Evolutionary conservation across 2,888 invertebrate species (phyloP).

Genomic region (Parnassius apollo): DNA sequence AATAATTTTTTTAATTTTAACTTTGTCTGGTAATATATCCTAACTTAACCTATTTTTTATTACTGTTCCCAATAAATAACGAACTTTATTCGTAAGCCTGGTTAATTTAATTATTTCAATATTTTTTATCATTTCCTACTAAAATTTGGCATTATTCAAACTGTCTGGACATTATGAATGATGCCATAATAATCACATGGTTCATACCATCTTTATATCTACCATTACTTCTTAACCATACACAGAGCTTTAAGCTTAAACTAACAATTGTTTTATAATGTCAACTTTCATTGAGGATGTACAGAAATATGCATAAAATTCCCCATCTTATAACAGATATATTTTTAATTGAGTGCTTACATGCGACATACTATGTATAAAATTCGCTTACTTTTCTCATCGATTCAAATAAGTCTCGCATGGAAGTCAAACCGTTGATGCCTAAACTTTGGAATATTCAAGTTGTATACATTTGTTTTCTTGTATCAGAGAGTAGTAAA

Average conservation of each 20-base stretch:
- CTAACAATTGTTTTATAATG: conserved; percentile 4
- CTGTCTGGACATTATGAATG: too few species aligned
- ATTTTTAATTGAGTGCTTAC: background rate
- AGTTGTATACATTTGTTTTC: conserved; percentile 9
- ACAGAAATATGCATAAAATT: background rate
- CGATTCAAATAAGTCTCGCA: background rate
- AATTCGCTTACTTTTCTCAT: conserved; percentile 1
- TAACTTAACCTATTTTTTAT: too few species aligned
- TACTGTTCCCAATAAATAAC: too few species aligned
- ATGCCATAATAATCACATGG: too few species aligned
- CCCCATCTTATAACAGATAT: background rate
- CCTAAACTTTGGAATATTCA: conserved; percentile 5
- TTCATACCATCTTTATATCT: too few species aligned
- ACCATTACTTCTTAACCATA: background rate
- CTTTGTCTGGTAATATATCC: too few species aligned
- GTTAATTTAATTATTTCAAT: too few species aligned
- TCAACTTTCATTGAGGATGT: conserved; percentile 12
- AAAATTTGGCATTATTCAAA: too few species aligned
- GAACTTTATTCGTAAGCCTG: too few species aligned
- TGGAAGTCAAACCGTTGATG: conserved; percentile 7
- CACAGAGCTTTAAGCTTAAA: conserved; percentile 20
- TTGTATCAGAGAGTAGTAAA: conserved; percentile 20
- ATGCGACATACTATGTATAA: conserved; percentile 2
- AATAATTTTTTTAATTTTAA: too few species aligned
- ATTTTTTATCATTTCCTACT: too few species aligned